A percentile compares a stretch with the other conserved stretches of the same genome.
Conservation (phyloP, 2,888 invertebrate genomes). For the Laothoe populi region DNA sequence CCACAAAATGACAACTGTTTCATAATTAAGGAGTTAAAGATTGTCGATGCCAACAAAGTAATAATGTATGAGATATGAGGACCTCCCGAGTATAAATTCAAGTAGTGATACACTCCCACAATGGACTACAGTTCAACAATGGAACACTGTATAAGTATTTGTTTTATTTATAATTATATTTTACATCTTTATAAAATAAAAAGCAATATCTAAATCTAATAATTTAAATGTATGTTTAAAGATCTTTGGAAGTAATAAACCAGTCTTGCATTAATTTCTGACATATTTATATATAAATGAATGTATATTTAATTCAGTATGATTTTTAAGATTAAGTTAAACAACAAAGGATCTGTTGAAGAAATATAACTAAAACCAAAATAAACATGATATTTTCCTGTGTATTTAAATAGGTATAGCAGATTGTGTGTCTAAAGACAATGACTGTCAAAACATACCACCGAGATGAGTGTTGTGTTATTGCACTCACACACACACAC, state of each 20-base stretch:
- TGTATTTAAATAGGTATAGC: slow-evolving; percentile 3
- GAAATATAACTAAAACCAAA: slow-evolving; percentile 6
- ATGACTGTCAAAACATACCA: slow-evolving; percentile 22
- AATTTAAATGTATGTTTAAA: no score
- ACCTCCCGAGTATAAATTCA: no score
- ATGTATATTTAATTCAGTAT: not conserved
- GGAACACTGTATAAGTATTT: not conserved
- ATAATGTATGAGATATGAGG: no score
- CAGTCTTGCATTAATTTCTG: not conserved
- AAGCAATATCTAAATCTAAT: no score
- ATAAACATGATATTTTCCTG: slow-evolving; percentile 24
- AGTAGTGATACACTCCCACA: no score
- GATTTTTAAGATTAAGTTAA: not conserved
- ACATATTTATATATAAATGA: not conserved
- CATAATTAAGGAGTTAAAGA: not conserved
- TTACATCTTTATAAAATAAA: no score
- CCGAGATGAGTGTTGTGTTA: slow-evolving; percentile 4
- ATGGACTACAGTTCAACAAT: no score
- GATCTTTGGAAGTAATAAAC: no score
- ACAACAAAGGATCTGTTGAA: slow-evolving; percentile 15
- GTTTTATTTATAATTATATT: not conserved
- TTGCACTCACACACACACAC: not conserved
- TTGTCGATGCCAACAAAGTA: not conserved
- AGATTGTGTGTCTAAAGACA: slow-evolving; percentile 3
- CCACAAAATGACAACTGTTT: slow-evolving; percentile 1